These are phyloP conservation scores for Gasterosteus nipponicus DNA, from an alignment of 2,113 vertebrate genomes.

Conservation along the genomic window DNA sequence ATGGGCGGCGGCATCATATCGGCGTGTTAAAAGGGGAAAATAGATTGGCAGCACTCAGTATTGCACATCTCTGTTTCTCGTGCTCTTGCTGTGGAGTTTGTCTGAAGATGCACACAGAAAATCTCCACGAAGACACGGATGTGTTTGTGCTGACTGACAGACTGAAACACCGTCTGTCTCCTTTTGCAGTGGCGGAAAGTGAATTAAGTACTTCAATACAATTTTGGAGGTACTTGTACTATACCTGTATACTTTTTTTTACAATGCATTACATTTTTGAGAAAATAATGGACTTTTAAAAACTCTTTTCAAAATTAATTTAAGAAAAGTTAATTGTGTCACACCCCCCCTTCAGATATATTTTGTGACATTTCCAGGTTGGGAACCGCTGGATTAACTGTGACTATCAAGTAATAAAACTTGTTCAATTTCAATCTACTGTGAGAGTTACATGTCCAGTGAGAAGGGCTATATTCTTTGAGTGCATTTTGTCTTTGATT, in stretches of 20 bases:
- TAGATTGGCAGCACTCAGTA: constrained; percentile 42
- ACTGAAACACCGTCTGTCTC: neutral
- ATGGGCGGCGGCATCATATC: constrained; percentile 56
- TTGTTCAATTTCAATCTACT: neutral
- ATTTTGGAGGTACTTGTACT: neutral
- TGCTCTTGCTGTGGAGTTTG: constrained; percentile 8
- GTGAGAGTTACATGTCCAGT: neutral
- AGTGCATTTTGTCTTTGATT: neutral
- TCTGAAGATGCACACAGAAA: constrained; percentile 20
- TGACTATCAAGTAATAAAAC: neutral
- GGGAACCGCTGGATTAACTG: neutral
- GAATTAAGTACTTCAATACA: neutral
- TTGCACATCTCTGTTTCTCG: constrained; percentile 36
- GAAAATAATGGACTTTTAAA: neutral
- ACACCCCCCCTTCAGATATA: neutral
- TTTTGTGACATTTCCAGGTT: neutral
- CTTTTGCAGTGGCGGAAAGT: neutral
- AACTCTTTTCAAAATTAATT: neutral
- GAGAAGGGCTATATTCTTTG: neutral
- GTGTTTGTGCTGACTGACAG: neutral
- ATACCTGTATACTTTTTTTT: neutral
- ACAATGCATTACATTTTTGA: neutral
- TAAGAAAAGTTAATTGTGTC: too few relatives aligned
- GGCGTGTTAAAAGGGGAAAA: constrained; percentile 53
- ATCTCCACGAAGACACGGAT: neutral